Conservation (phyloP, 2,797 vertebrate genomes). For the Acanthurus leucopareius region DNA sequence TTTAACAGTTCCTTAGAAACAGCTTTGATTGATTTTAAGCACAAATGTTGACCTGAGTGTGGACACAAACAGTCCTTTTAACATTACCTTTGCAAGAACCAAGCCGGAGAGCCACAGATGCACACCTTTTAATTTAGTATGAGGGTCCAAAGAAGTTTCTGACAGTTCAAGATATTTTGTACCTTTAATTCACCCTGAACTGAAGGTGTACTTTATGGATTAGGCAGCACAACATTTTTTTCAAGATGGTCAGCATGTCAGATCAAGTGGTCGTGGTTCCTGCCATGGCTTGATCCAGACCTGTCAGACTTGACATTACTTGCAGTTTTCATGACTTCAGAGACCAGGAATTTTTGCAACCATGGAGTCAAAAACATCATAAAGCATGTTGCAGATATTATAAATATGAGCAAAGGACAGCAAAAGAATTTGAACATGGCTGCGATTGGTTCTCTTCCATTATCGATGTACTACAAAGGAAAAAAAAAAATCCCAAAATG, state of each 20-base stretch:
- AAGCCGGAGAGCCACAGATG: not conserved
- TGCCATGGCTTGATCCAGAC: not conserved
- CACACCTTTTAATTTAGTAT: not conserved
- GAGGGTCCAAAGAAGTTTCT: not conserved
- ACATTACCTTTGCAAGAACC: not conserved
- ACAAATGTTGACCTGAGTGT: constrained; percentile 21
- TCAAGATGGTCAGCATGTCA: not conserved
- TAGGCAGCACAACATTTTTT: no score
- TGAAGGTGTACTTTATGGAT: not conserved
- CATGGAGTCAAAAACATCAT: not conserved
- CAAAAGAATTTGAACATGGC: not conserved
- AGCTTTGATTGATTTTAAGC: constrained; percentile 47
- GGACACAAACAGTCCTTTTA: constrained; percentile 23
- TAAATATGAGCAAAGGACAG: not conserved
- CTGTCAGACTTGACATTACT: not conserved
- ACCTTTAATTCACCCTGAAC: not conserved
- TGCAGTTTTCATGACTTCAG: not conserved
- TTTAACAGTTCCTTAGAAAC: constrained; percentile 32
- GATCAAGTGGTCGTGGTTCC: not conserved
- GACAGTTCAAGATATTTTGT: not conserved
- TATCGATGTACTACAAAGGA: not conserved
- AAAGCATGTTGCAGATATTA: not conserved
- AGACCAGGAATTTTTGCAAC: not conserved
- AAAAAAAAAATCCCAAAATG: not conserved
- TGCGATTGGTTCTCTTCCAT: not conserved